Evolutionary conservation across 2,797 vertebrate species (phyloP).

Genomic region (Lepus oiostolus): DNA sequence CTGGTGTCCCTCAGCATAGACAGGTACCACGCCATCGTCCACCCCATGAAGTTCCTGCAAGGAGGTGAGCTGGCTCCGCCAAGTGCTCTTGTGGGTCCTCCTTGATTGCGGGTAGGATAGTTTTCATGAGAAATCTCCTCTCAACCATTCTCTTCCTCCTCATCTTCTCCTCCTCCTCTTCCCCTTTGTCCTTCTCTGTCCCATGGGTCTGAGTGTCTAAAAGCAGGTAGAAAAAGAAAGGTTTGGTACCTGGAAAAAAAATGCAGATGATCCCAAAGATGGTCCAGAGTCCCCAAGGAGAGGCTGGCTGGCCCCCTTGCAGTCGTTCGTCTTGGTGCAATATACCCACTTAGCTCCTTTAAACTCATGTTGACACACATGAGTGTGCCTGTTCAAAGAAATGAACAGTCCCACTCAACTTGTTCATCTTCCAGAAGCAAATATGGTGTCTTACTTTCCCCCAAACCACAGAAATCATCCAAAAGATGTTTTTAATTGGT

Average conservation of each 20-base stretch:
- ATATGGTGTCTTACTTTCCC: not conserved
- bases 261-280: not conserved
- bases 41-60: conserved; percentile 91
- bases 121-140: not conserved
- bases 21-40: conserved; percentile 90
- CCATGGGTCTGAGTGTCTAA: not conserved
- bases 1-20: conserved; percentile 91
- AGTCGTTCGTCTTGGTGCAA: not conserved
- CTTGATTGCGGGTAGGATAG: not conserved
- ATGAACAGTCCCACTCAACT: not conserved
- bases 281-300: not conserved
- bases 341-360: not conserved
- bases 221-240: not conserved
- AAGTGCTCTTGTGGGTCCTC: not conserved
- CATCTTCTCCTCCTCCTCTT: not conserved
- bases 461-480: not conserved
- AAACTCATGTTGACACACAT: not conserved
- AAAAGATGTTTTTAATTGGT: not conserved
- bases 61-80: conserved; percentile 86
- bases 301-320: not conserved
- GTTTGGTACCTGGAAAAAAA: not conserved
- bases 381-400: not conserved
- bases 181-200: not conserved
- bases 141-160: not conserved
- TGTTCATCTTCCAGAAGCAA: conserved; percentile 5